Conservation (phyloP, 2,888 invertebrate genomes). For the Mesoligia furuncula region DNA sequence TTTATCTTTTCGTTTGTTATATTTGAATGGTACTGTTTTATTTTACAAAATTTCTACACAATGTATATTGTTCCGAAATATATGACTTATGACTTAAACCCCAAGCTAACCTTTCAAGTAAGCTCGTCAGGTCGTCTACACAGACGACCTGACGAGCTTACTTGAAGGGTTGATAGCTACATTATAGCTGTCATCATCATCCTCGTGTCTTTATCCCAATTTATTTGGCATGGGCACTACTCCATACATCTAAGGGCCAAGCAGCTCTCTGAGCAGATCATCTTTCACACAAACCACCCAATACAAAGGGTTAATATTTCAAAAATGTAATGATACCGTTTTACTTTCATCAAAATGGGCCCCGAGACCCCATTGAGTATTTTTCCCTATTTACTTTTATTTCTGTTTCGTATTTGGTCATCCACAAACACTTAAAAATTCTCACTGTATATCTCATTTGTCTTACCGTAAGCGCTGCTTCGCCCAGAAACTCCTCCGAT, state of each 20-base stretch:
- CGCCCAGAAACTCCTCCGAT: slow-evolving; percentile 98
- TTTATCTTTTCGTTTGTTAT: no score
- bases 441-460: no score
- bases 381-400: neutral
- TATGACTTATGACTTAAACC: no score
- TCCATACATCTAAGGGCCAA: neutral
- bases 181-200: no score
- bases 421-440: neutral
- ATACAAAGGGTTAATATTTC: neutral
- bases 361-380: no score
- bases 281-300: neutral
- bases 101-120: no score
- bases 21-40: no score
- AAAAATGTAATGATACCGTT: neutral
- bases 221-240: neutral
- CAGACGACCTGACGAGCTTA: no score
- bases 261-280: neutral
- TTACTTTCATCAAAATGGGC: neutral
- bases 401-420: neutral
- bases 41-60: no score
- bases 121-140: no score
- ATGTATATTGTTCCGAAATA: no score
- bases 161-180: no score
- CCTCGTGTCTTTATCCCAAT: neutral
- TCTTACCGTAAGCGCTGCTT: slow-evolving; percentile 96